Conservation (phyloP, 53 echinoderm and acorn worm species). For the Patiria pectinifera region DNA sequence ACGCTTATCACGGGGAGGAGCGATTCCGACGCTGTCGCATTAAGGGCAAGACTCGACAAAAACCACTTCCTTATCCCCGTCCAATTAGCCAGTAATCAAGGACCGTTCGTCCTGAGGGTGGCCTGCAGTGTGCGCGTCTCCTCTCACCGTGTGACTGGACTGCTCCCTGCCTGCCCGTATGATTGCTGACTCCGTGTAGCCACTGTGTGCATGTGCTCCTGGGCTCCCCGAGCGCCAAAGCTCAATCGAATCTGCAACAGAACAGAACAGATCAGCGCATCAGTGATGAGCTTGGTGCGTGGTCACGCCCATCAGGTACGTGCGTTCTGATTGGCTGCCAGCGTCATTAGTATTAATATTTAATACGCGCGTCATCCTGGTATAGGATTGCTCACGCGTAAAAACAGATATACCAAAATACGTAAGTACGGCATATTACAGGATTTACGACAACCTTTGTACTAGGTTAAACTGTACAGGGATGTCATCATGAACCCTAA, state of each 20-base stretch:
- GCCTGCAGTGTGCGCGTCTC: background rate
- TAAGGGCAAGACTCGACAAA: background rate
- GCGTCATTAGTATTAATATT: background rate
- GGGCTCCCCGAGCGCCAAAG: background rate
- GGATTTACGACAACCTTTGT: background rate
- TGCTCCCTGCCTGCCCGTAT: background rate
- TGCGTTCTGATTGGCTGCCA: slow-evolving; percentile 17
- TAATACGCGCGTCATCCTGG: background rate
- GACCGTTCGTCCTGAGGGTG: background rate
- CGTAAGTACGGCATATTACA: background rate
- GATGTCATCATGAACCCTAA: no score
- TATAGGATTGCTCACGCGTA: background rate
- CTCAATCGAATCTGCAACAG: slow-evolving; percentile 10
- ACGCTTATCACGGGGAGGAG: background rate
- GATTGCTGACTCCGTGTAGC: background rate
- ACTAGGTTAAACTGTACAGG: no score
- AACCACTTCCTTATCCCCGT: slow-evolving; percentile 1
- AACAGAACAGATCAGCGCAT: slow-evolving; percentile 14
- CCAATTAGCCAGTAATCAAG: background rate
- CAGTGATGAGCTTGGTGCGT: slow-evolving; percentile 3
- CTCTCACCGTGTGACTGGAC: background rate
- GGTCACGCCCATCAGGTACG: slow-evolving; percentile 8
- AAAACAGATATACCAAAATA: background rate
- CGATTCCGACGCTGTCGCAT: background rate
- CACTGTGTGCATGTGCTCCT: background rate